These are phyloP conservation scores for Anomalospiza imberbis DNA, from an alignment of 2,797 vertebrate genomes.

Conservation along the genomic window DNA sequence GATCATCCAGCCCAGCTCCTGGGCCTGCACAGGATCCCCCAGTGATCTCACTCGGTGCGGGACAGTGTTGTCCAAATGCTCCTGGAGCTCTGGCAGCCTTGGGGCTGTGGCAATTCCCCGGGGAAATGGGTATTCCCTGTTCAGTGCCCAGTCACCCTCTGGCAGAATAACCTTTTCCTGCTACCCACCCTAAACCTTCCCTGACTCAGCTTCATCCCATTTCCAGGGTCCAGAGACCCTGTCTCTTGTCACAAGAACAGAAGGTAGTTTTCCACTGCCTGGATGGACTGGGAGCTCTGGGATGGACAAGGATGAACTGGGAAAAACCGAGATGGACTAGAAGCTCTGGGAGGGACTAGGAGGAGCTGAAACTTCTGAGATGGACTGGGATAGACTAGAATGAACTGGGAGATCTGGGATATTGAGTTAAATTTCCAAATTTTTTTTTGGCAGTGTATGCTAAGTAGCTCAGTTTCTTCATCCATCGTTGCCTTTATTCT, in stretches of 20 bases:
- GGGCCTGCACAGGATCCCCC: neutral
- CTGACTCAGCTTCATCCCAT: neutral
- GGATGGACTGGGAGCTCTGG: neutral
- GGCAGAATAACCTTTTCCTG: neutral
- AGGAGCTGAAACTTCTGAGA: neutral
- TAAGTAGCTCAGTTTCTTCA: neutral
- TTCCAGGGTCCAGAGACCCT: neutral
- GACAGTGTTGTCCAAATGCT: fast-evolving
- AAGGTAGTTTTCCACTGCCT: neutral
- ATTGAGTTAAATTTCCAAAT: neutral
- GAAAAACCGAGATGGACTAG: neutral
- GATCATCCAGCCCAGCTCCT: neutral
- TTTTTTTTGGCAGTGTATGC: neutral
- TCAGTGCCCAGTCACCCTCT: fast-evolving
- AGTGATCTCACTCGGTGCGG: neutral
- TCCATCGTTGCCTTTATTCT: neutral
- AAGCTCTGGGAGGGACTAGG: neutral
- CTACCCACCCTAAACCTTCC: neutral
- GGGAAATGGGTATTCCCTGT: neutral
- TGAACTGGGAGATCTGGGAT: neutral
- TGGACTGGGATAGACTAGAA: neutral
- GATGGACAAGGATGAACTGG: neutral
- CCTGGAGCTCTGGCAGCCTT: neutral
- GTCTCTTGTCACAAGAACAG: neutral
- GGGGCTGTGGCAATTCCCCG: neutral